Evolutionary conservation across 2,888 invertebrate genomes (phyloP).

Genomic region (Rotaria socialis): DNA sequence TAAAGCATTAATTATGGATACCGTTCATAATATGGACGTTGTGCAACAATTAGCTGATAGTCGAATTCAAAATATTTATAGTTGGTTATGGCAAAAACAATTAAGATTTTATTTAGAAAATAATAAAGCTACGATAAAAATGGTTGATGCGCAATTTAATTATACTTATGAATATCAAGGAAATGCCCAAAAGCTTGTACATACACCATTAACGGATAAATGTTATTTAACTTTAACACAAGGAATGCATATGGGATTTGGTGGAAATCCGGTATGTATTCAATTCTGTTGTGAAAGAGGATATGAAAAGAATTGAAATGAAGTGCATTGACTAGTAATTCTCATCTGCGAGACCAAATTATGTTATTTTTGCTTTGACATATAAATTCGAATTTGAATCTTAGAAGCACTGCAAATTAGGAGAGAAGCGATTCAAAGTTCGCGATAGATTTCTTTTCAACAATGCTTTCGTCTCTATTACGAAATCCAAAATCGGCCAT

Average conservation of each 20-base stretch:
- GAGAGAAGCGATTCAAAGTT: too few relatives aligned
- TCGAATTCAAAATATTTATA: slow-evolving; percentile 66
- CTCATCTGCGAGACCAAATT: too few relatives aligned
- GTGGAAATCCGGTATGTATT: slow-evolving; percentile 74
- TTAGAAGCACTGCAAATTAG: too few relatives aligned
- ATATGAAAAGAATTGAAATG: neutral
- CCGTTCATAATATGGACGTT: slow-evolving; percentile 81
- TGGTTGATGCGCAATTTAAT: slow-evolving; percentile 87
- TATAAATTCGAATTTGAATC: too few relatives aligned
- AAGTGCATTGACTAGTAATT: too few relatives aligned
- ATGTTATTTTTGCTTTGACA: too few relatives aligned
- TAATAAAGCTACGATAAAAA: slow-evolving; percentile 70
- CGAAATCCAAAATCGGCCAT: too few relatives aligned
- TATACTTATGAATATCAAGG: slow-evolving; percentile 98
- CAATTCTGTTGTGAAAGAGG: too few relatives aligned
- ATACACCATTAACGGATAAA: slow-evolving; percentile 90
- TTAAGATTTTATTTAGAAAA: slow-evolving; percentile 59
- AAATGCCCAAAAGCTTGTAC: slow-evolving; percentile 86
- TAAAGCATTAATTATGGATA: slow-evolving; percentile 83
- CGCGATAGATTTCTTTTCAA: too few relatives aligned
- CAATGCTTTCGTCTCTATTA: too few relatives aligned
- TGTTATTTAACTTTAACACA: slow-evolving; percentile 94
- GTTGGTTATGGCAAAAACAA: slow-evolving; percentile 94
- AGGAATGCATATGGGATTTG: slow-evolving; percentile 87
- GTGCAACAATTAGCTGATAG: slow-evolving; percentile 71